Evolutionary conservation across 2,113 vertebrate species (phyloP).

Genomic region (Phaethon lepturus): DNA sequence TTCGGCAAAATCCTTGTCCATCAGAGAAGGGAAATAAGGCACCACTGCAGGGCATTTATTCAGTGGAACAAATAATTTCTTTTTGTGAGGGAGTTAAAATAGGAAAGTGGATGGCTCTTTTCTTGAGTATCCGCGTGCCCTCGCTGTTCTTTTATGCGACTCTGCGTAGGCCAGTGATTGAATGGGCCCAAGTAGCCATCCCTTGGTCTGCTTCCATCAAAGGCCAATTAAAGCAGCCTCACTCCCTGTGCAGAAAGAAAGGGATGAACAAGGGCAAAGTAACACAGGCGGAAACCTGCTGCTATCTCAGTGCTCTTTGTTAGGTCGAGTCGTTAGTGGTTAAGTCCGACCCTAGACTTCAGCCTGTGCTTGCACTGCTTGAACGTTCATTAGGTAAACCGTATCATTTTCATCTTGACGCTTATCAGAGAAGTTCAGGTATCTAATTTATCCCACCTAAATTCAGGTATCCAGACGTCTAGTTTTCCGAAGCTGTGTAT

Average conservation of each 20-base stretch:
- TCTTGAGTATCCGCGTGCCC: background rate
- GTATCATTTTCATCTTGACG: background rate
- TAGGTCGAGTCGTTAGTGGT: background rate
- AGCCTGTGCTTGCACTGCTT: background rate
- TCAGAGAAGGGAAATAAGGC: background rate
- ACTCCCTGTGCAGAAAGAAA: background rate
- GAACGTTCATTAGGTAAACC: background rate
- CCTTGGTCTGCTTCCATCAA: background rate
- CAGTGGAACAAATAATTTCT: background rate
- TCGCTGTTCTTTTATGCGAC: accelerated
- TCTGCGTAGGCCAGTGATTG: background rate
- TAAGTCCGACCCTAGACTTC: background rate
- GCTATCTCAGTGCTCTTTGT: background rate
- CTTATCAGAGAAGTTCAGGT: background rate
- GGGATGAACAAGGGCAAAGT: background rate
- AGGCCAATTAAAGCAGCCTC: background rate
- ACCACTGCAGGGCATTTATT: background rate
- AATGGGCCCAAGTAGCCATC: background rate
- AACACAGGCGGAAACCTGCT: background rate
- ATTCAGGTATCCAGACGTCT: background rate
- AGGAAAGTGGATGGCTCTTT: background rate
- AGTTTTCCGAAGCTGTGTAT: background rate
- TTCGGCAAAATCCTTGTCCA: background rate
- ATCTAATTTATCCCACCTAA: background rate
- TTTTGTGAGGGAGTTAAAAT: background rate